Evolutionary conservation across 1,140 invertebrate species (phyloP).

Genomic region (Brachionus calyciflorus): DNA sequence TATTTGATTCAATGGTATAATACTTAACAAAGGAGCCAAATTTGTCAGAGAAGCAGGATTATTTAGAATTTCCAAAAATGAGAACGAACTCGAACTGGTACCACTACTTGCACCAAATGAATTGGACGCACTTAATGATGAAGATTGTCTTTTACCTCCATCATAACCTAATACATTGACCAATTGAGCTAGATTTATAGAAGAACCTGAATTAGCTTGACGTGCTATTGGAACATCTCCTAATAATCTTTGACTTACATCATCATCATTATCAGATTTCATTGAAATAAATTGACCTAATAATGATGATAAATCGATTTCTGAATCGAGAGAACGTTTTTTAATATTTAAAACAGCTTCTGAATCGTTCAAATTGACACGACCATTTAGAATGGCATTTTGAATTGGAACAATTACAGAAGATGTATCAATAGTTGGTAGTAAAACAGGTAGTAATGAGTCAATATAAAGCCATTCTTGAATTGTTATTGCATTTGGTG

Average conservation of each 20-base stretch:
- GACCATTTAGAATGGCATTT: not conserved
- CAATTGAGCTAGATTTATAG: too few species aligned
- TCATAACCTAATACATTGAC: too few species aligned
- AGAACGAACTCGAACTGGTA: not conserved
- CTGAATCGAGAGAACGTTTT: not conserved
- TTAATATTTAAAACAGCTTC: not conserved
- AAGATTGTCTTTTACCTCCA: not conserved
- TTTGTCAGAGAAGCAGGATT: not conserved
- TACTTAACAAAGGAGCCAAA: not conserved
- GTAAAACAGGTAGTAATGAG: not conserved
- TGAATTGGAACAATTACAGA: not conserved
- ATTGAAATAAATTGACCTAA: not conserved
- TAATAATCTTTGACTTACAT: not conserved
- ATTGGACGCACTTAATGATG: not conserved
- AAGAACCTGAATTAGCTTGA: not conserved
- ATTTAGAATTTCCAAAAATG: not conserved
- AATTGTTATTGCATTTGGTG: not conserved
- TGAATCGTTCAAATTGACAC: not conserved
- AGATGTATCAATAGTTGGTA: conserved; percentile 19
- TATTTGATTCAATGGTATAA: conserved; percentile 34
- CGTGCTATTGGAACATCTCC: not conserved
- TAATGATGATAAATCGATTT: not conserved
- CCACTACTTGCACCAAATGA: not conserved
- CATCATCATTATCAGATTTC: not conserved
- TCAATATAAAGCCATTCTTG: conserved; percentile 34